A percentile compares a stretch with the other conserved stretches of the same genome.
Evolutionary conservation across 35 echinoderm and acorn worm genomes (phyloP).

Genomic region (Hemicentrotus pulcherrimus): DNA sequence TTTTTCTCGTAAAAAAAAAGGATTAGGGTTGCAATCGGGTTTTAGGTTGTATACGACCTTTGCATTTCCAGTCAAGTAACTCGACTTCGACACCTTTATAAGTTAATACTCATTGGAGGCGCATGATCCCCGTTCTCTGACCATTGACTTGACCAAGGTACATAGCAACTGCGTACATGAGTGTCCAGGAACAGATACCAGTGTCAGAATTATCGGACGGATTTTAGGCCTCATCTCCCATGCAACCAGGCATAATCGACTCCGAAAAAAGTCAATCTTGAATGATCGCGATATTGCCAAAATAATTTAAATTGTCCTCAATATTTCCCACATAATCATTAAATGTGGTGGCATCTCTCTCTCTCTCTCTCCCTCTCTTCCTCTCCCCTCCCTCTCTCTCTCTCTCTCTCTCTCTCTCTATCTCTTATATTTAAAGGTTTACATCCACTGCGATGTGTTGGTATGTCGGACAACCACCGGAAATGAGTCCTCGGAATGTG

Average conservation of each 20-base stretch:
- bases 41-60: no score
- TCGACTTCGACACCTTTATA: no score
- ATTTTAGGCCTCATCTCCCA: not conserved
- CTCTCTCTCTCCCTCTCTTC: not conserved
- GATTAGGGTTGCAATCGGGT: no score
- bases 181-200: no score
- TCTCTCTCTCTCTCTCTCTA: no score
- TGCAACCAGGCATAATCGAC: not conserved
- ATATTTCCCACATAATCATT: not conserved
- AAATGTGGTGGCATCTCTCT: not conserved
- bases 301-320: not conserved
- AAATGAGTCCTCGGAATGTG: not conserved
- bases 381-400: not conserved
- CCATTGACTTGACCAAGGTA: no score
- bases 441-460: slow-evolving; percentile 21
- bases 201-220: no score
- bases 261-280: not conserved
- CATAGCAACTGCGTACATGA: no score
- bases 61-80: no score
- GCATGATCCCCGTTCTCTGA: no score
- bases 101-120: no score
- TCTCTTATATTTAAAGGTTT: not conserved
- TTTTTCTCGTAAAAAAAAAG: no score
- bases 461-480: not conserved
- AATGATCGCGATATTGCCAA: not conserved